Evolutionary conservation across 1,140 invertebrate genomes (phyloP), one percentile per base, ranked within the genome.

Genomic region (Colletes latitarsis): DNA sequence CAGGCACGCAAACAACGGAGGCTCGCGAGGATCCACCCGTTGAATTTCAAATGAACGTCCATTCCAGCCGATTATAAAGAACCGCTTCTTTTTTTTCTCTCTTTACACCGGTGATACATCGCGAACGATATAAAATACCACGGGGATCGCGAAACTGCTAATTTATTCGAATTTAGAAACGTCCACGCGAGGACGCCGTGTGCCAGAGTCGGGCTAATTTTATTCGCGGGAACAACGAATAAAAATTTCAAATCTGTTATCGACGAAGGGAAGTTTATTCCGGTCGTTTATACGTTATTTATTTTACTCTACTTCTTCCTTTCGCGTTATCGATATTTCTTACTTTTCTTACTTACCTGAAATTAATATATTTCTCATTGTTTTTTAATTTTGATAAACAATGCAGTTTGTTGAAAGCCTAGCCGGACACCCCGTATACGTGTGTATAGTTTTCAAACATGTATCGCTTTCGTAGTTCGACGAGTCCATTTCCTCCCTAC

Each of bases 11-110:
- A 77, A 69, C 74, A 79, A 82, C 80, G 62, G 64, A 58, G 70
- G 74, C 74, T 73, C 53, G 78, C 75, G 79, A 75, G 82, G 82
- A 88, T 88, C 79, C 86, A 77, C 79, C 75, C 78, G 84, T 88
- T 86, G 83, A 86, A 88, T 84, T 82, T 86, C 73, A 83, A 88
- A 88, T 83, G 81, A 87, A 87, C 75, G 81, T 81, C 77, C 78
- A 73, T 82, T 77, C 58, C 84, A 71, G 78, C 62, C 49, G 72
- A 86, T 79, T 86, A 81, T 85, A 85, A 86, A 85, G 75, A 86
- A 78, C 66, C 15, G 15, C 21, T 30, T 30, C 30, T 30, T 71
- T 67, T 52, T 46, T 66, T 43, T 21, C n/a, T 6, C 3, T 2
- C 63, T 58, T 64, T 52, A n/a, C 49, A 41, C 30, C 30, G 15